These are phyloP conservation scores for Paraplagusia blochii DNA, from an alignment of 2,113 vertebrate genomes.

Conservation along the genomic window DNA sequence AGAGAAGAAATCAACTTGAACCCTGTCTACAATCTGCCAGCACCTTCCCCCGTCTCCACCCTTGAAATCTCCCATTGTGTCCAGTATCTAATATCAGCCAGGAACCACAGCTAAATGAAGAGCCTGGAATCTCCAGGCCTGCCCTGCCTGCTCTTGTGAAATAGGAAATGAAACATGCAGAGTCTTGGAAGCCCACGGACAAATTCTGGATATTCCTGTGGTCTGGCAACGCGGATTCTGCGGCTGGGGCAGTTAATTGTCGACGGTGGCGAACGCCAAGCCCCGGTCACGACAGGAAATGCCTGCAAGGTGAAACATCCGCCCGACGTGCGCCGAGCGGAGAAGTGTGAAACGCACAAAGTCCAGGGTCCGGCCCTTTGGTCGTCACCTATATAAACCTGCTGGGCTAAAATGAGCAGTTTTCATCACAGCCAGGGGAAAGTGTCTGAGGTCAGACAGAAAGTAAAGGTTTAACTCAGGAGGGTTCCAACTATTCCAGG, in stretches of 20 bases:
- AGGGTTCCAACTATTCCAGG: too few relatives aligned
- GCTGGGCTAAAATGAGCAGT: too few relatives aligned
- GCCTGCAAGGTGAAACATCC: constrained; percentile 64
- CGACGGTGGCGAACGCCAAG: constrained; percentile 55
- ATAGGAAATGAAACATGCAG: constrained; percentile 67
- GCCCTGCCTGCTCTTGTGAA: constrained; percentile 56
- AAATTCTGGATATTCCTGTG: constrained; percentile 68
- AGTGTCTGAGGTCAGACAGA: too few relatives aligned
- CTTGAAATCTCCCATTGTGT: constrained; percentile 49
- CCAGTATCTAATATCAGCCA: constrained; percentile 57
- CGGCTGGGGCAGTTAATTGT: constrained; percentile 53
- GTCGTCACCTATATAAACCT: too few relatives aligned
- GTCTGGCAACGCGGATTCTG: constrained; percentile 56
- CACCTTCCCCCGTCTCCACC: constrained; percentile 38
- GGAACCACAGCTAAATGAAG: constrained; percentile 44
- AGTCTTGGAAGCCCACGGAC: constrained; percentile 33
- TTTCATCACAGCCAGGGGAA: too few relatives aligned
- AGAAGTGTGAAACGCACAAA: constrained; percentile 37
- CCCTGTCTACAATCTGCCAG: constrained; percentile 38
- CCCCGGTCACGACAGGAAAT: constrained; percentile 70
- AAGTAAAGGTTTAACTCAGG: too few relatives aligned
- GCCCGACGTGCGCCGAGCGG: constrained; percentile 38
- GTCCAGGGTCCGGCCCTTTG: not conserved
- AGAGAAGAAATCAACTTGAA: constrained; percentile 45
- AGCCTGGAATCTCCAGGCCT: constrained; percentile 55